These are phyloP conservation scores for Diplosoma virens DNA, from an alignment of 23 tunicate species.

Conservation along the genomic window DNA sequence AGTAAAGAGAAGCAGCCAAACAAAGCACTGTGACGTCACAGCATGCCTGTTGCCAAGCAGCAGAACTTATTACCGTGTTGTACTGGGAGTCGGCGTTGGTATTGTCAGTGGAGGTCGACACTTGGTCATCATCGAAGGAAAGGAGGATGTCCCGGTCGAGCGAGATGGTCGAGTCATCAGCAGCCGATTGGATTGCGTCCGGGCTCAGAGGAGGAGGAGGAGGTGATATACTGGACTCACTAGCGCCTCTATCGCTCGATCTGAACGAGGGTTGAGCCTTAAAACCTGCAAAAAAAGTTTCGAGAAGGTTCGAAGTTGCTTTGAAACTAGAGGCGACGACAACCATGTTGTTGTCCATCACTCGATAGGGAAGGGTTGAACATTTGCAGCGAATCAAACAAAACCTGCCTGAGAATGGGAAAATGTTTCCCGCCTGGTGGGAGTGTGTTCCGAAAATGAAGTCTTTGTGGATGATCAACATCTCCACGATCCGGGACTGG, in stretches of 20 bases:
- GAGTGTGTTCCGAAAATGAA: constrained; percentile 49
- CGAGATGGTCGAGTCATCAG: constrained; percentile 2
- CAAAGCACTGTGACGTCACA: not conserved
- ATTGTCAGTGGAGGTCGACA: constrained; percentile 7
- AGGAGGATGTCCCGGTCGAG: constrained; percentile 41
- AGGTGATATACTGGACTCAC: too few relatives aligned
- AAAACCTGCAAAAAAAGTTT: constrained; percentile 35
- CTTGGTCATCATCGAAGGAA: constrained; percentile 41
- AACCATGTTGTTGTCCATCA: too few relatives aligned
- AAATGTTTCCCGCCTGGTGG: constrained; percentile 42
- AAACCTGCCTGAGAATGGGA: constrained; percentile 12
- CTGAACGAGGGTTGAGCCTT: constrained; percentile 40
- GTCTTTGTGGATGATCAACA: constrained; percentile 68
- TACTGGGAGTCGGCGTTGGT: constrained; percentile 6
- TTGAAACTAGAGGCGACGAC: too few relatives aligned
- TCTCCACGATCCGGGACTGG: constrained; percentile 80
- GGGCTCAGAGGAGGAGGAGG: constrained; percentile 31
- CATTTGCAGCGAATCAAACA: too few relatives aligned
- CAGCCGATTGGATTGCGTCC: not conserved
- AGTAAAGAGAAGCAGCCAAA: not conserved
- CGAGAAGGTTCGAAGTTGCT: too few relatives aligned
- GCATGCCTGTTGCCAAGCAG: too few relatives aligned
- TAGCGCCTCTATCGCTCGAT: not conserved
- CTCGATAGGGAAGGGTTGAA: too few relatives aligned
- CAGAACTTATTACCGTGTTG: not conserved